Percentiles rank a stretch among this genome's conserved stretches.
Evolutionary conservation across 2,113 vertebrate genomes (phyloP).

Genomic region (Thymallus thymallus): DNA sequence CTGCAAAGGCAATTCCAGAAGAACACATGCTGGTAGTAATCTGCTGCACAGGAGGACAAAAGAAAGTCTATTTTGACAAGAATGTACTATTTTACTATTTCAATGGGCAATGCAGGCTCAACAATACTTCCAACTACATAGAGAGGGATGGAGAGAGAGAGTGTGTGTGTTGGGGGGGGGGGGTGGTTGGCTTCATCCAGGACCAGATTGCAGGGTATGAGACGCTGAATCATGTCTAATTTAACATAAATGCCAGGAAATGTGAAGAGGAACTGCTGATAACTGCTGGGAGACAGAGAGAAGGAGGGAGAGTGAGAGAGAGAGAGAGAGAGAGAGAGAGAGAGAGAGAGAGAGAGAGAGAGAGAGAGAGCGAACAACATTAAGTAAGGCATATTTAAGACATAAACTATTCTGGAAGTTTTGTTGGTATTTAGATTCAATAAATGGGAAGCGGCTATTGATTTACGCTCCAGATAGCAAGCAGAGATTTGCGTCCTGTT

Average conservation of each 20-base stretch:
- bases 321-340: not conserved
- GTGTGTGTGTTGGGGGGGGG: not conserved
- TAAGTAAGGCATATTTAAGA: conserved; percentile 41
- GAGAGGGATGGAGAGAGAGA: not conserved
- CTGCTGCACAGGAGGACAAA: conserved; percentile 59
- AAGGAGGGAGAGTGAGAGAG: not conserved
- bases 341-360: not conserved
- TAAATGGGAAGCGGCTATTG: conserved; percentile 51
- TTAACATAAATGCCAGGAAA: too few species aligned
- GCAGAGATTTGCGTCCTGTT: conserved; percentile 18
- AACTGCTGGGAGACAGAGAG: not conserved
- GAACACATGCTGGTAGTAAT: conserved; percentile 62
- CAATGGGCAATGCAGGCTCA: conserved; percentile 43
- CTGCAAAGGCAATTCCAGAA: conserved; percentile 60
- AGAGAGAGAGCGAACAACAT: not conserved
- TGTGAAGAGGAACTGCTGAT: conserved; percentile 27
- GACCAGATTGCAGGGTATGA: conserved; percentile 57
- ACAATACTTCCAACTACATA: conserved; percentile 33
- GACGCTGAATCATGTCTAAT: conserved; percentile 61
- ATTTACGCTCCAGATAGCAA: conserved; percentile 47
- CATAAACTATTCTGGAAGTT: conserved; percentile 41
- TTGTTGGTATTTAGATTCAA: conserved; percentile 33
- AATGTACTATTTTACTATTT: conserved; percentile 65
- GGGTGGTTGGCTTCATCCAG: conserved; percentile 34
- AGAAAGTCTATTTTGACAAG: conserved; percentile 52